Base-by-base conservation (phyloP, 2,113 vertebrate species). In the Perca flavescens region DNA sequence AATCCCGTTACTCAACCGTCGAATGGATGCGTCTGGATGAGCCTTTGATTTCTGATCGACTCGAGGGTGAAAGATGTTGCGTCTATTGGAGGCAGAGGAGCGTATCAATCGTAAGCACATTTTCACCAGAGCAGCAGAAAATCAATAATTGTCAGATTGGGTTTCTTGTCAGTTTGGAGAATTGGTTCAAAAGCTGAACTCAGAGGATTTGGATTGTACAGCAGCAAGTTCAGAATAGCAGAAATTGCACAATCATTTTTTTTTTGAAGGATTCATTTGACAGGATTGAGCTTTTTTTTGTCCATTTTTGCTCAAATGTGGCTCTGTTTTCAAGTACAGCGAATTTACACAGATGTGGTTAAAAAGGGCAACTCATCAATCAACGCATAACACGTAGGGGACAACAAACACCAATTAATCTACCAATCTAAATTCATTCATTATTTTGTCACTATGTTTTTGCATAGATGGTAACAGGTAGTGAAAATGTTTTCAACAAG, bases 81-180 rank as follows among this genome's bases (percentile, higher is more conserved):
- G 5, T 79, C 56, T 57, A 6, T 46, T 49, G 64, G 61, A 65
- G 67, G 2, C 53, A 62, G 66, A 61, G 28, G 25, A 7, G 70
- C 16, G 19, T 46, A 60, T 83, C 73, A 64, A 71, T 82, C 46
- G 52, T 17, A 15, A 60, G 54, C 53, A 56, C 22, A 12, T 87
- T 90, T 79, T 82, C 69, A 68, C 65, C 68, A 75, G 76, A 76
- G 71, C 31, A 52, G 85, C 85, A 77, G 83, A 61, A 86, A 92
- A 86, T 86, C 87, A 40, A 79, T 79, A 22, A 53, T 49, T 36
- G 69, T 77, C 64, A 58, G 74, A 64, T 67, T 46, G 58, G 6
- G 54, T 74, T 88, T 85, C 14, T 22, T 25, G 54, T 68, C 46
- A 40, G 40, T 79, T 85, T 58, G 63, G 46, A 66, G 10, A 40